phyloP scores from a whole-genome alignment of 2,113 vertebrate genomes.

The Sarotherodon lohbergeri region DNA sequence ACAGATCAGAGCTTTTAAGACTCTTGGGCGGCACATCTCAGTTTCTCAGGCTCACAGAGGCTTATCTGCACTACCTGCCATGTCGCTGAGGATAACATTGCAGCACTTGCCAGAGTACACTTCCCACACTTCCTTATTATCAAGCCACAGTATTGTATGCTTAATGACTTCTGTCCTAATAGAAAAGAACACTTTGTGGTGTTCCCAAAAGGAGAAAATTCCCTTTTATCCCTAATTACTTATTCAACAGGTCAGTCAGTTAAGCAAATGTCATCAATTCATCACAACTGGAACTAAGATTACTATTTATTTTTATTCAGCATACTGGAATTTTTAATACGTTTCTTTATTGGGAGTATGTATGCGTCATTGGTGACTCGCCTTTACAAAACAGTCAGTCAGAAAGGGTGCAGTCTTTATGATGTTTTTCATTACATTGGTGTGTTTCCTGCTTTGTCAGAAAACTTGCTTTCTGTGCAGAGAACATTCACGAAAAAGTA shows the following conservation, averaged over 20 bases:
- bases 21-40: slow-evolving; percentile 7
- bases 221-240: neutral
- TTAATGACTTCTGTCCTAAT: neutral
- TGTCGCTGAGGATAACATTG: neutral
- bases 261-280: neutral
- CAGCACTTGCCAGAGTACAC: neutral
- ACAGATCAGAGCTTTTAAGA: slow-evolving; percentile 36
- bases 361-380: neutral
- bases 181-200: neutral
- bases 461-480: neutral
- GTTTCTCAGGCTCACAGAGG: slow-evolving; percentile 1
- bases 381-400: neutral
- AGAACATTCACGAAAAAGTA: neutral
- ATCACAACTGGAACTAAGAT: neutral
- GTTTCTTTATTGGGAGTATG: neutral
- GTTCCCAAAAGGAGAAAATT: neutral
- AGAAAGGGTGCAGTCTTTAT: neutral
- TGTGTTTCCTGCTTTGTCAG: neutral
- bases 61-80: slow-evolving; percentile 13
- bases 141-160: neutral
- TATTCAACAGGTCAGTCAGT: neutral
- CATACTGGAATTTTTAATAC: neutral
- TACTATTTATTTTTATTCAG: neutral
- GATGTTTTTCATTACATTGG: neutral
- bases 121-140: neutral